These are phyloP conservation scores for Pica pica DNA, from an alignment of 2,113 vertebrate genomes.

Conservation along the genomic window DNA sequence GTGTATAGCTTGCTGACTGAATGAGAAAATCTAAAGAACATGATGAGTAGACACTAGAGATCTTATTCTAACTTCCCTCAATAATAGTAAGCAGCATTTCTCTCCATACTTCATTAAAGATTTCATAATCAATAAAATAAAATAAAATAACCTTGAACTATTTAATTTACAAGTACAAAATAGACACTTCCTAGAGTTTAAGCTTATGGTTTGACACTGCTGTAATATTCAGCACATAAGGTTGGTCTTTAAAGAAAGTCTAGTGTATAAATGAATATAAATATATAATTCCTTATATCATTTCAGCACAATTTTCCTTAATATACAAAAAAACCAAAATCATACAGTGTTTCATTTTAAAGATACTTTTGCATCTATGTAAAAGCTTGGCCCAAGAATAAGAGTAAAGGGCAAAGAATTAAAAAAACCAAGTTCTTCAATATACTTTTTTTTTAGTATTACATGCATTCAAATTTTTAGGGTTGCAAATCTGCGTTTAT, in stretches of 20 bases:
- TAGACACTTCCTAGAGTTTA: neutral
- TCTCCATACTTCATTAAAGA: neutral
- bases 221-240: neutral
- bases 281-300: neutral
- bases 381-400: neutral
- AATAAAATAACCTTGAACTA: neutral
- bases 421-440: neutral
- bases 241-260: neutral
- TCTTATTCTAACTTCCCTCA: neutral
- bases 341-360: neutral
- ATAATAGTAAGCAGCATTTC: neutral
- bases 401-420: neutral
- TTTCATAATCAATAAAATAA: neutral
- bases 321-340: neutral
- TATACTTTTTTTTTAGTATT: neutral
- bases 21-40: neutral
- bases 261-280: neutral
- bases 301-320: neutral
- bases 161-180: neutral
- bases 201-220: neutral
- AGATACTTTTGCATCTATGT: neutral
- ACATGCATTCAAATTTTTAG: neutral
- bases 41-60: neutral
- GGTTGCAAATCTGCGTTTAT: neutral
- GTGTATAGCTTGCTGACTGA: neutral